Conservation (phyloP, 2,113 vertebrate species). For the Rhizomys pruinosus region DNA sequence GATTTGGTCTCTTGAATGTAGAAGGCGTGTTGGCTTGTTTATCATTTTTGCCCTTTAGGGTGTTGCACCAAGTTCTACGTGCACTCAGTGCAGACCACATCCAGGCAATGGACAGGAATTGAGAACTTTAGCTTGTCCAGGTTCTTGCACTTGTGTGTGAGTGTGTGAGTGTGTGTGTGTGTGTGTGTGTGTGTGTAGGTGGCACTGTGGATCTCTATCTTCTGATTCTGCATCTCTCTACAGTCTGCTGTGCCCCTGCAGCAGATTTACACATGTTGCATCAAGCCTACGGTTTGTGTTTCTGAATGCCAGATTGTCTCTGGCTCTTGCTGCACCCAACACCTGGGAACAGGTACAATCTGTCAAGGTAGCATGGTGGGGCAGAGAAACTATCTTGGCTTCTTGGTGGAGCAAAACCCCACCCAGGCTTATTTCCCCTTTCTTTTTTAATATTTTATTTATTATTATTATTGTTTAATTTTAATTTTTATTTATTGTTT, state of each 20-base stretch:
- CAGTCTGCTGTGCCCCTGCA: neutral
- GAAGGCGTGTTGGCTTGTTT: neutral
- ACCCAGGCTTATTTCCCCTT: neutral
- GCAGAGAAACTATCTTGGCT: neutral
- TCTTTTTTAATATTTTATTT: neutral
- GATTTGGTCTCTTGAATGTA: neutral
- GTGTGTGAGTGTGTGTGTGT: neutral
- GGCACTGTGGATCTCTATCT: neutral
- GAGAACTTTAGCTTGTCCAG: neutral
- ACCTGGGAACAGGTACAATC: too few species aligned
- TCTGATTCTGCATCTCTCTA: neutral
- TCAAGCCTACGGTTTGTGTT: neutral
- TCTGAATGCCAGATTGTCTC: neutral
- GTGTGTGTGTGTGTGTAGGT: neutral
- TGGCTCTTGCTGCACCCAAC: neutral
- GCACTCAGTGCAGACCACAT: neutral
- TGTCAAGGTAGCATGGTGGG: neutral
- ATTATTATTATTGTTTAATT: too few species aligned
- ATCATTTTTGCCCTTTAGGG: neutral
- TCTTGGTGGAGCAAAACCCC: neutral
- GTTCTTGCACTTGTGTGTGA: neutral
- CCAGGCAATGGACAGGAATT: neutral
- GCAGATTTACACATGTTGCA: too few species aligned
- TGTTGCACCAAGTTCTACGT: neutral
- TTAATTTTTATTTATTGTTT: too few species aligned